Evolutionary conservation across 2,797 vertebrate species (phyloP), one percentile per base, ranked within the genome.

Genomic region (Arrhamphus sclerolepis): DNA sequence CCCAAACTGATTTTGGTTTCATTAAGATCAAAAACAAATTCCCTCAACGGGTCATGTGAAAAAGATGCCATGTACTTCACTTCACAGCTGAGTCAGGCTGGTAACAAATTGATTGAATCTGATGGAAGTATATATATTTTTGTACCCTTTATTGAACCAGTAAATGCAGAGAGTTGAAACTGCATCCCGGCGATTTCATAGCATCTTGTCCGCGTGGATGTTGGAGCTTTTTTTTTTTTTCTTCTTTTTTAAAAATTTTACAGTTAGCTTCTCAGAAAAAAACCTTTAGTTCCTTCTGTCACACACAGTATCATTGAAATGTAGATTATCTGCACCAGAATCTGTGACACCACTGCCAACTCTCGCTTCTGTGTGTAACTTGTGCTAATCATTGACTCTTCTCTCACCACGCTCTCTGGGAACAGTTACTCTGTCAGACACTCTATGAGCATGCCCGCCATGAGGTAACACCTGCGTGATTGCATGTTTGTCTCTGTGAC

Each of bases 381-480:
- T 86, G 28, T 81, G 66, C 72, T 92, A 91, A 92, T 84, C 59
- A 70, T 86, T 72, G 89, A 86, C 80, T 80, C 78, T 75, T 92
- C 70, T 92, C 80, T 87, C 78, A 59, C 85, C 87, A 91, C 84
- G 88, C 91, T 94, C 87, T 91, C 90, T 66, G 78, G 80, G 91
- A 79, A 87, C 94, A 99, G 98, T 88, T 97, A 97, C 84, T 96
- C 96, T 86, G 92, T 98, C 84, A 95, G 92, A 73, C 96, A 98
- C 82, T 98, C 97, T 82, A 94, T 98, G 92, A 99, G 97, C 93
- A 96, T 98, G 95, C 97, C 98, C 72, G 87, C 95, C 18, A 98
- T 98, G 96, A 98, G 98, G 98, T 98, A 98, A 97, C 63, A 14
- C 10, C n/a, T 19, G 21, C 11, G 6, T 29, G 20, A 7, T 4